These are phyloP conservation scores for Vanessa tameamea DNA, from an alignment of 1,140 invertebrate genomes.

Conservation along the genomic window DNA sequence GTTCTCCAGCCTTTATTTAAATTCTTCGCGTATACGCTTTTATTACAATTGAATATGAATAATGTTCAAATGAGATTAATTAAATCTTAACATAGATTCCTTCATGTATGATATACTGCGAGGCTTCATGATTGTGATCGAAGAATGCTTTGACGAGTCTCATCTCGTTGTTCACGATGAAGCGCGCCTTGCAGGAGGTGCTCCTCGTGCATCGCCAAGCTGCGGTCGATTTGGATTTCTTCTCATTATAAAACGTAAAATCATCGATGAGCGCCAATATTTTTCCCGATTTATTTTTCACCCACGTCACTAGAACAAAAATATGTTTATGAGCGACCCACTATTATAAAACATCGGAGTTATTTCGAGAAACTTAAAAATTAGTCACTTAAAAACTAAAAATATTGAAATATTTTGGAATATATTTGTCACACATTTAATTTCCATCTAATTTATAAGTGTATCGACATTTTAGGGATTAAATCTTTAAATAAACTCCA, in stretches of 20 bases:
- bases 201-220: slow-evolving; percentile 34
- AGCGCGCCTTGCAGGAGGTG: slow-evolving; percentile 33
- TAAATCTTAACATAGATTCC: slow-evolving; percentile 34
- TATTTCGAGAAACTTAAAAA: too few relatives aligned
- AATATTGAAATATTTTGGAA: background rate
- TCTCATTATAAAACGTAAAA: slow-evolving; percentile 42
- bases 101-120: slow-evolving; percentile 28
- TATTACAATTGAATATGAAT: too few relatives aligned
- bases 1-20: too few relatives aligned
- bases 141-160: slow-evolving; percentile 14
- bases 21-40: too few relatives aligned
- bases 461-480: background rate
- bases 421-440: background rate
- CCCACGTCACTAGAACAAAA: slow-evolving; percentile 38
- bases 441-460: background rate
- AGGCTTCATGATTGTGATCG: slow-evolving; percentile 25
- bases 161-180: slow-evolving; percentile 24
- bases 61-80: background rate
- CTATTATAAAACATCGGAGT: too few relatives aligned
- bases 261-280: slow-evolving; percentile 40
- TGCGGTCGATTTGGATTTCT: slow-evolving; percentile 8
- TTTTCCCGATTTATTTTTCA: slow-evolving; percentile 37
- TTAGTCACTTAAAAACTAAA: too few relatives aligned
- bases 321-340: too few relatives aligned
- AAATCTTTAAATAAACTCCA: slow-evolving; percentile 31